These are phyloP conservation scores for Dryas iulia DNA, from an alignment of 1,140 invertebrate genomes.

Conservation along the genomic window DNA sequence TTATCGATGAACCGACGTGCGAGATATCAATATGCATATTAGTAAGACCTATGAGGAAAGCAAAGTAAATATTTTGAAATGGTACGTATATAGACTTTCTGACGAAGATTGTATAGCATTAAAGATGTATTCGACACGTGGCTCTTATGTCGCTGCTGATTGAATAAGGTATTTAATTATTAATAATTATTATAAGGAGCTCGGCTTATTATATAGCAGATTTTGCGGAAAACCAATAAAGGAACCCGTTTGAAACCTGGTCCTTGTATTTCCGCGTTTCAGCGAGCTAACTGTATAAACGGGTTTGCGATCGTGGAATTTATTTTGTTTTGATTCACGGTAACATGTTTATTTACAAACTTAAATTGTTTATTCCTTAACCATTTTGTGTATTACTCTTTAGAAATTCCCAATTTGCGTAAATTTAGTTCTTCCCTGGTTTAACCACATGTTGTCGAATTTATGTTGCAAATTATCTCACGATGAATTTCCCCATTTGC, in stretches of 20 bases:
- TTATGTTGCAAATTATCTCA: slow-evolving; percentile 1
- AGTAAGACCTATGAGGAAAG: neutral
- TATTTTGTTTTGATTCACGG: slow-evolving; percentile 38
- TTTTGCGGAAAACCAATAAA: slow-evolving; percentile 47
- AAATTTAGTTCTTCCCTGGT: slow-evolving; percentile 23
- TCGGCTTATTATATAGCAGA: slow-evolving; percentile 12
- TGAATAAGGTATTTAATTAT: neutral
- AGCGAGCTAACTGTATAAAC: slow-evolving; percentile 70
- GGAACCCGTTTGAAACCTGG: slow-evolving; percentile 47
- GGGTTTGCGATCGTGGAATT: slow-evolving; percentile 50
- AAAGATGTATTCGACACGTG: neutral
- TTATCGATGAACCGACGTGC: slow-evolving; percentile 6
- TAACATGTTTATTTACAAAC: slow-evolving; percentile 62
- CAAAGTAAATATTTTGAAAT: slow-evolving; percentile 7
- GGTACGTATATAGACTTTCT: neutral
- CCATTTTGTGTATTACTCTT: slow-evolving; percentile 21
- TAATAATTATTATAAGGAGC: too few relatives aligned
- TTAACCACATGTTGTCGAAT: too few relatives aligned
- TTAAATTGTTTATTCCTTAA: slow-evolving; percentile 34
- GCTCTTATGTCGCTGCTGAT: neutral
- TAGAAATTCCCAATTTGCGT: slow-evolving; percentile 47
- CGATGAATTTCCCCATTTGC: neutral
- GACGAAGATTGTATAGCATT: neutral
- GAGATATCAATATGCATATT: slow-evolving; percentile 10
- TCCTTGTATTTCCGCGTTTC: slow-evolving; percentile 61